A percentile compares a stretch with the other conserved stretches of the same genome.
Conservation (phyloP, 2,888 invertebrate species). For the Mycogona germanica region DNA sequence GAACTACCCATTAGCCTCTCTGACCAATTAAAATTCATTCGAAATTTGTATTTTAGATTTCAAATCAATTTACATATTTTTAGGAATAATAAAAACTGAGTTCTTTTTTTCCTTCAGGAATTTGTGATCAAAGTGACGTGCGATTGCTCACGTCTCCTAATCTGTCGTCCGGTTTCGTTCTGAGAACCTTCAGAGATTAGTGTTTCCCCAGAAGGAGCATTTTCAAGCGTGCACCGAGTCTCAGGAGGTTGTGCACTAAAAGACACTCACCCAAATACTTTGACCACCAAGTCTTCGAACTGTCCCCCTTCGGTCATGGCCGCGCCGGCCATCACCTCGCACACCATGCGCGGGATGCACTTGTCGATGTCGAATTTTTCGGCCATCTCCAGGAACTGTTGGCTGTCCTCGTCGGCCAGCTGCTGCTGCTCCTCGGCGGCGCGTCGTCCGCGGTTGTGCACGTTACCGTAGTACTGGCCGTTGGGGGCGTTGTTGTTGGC, state of each 20-base stretch:
- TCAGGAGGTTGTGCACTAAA: no score
- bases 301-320: conserved; percentile 14
- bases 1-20: no score
- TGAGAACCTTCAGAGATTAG: no score
- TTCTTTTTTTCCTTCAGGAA: no score
- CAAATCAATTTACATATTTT: no score
- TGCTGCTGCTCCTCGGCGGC: background rate
- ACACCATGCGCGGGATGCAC: conserved; percentile 16
- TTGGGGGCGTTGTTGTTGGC: background rate
- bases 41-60: no score
- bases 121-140: background rate
- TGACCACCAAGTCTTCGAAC: conserved; percentile 16
- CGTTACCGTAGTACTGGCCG: conserved; percentile 12
- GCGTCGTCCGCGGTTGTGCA: conserved; percentile 4
- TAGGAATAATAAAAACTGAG: background rate
- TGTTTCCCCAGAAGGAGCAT: no score
- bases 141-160: no score
- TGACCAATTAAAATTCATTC: no score
- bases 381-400: conserved; percentile 14
- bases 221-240: no score
- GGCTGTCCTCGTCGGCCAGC: background rate
- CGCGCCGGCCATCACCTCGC: conserved; percentile 17
- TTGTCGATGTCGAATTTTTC: conserved; percentile 17
- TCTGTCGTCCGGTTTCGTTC: no score
- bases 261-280: conserved; percentile 18